Evolutionary conservation across 2,113 vertebrate species (phyloP), one percentile per base, ranked within the genome.

Genomic region (Rhineura floridana): DNA sequence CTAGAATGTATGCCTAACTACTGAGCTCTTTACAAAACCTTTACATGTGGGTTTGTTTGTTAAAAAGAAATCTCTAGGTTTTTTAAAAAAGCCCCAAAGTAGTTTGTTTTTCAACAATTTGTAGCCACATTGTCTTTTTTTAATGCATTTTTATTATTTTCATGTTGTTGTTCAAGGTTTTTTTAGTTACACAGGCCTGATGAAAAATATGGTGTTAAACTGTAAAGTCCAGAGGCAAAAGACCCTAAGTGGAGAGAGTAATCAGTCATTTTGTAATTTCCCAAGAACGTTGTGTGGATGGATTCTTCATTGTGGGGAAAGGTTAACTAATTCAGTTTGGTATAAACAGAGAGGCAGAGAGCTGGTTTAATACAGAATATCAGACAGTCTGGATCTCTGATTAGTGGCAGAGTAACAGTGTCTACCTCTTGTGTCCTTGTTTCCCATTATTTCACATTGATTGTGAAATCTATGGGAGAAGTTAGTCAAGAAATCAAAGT

Each of bases 201-300:
- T 89, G 88, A 86, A 91, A 90, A 83, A 30, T 86, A n/a, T 83
- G 52, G 92, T 91, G 72, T 91, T 86, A 95, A 94, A 72, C 80
- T 91, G 28, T 59, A 21, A 87, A 81, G 78, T 63, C 65, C 76
- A 39, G 90, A 90, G 91, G 83, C 55, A 87, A 0, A 0, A 92
- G 67, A 84, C 77, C 44, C 55, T 42, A 81, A 80, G 80, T 93
- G 93, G 86, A 81, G 80, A 91, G 30, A 63, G 88, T 70, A 77
- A 62, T 94, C 76, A 86, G 19, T 92, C 33, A 83, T 87, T 93
- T 92, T 88, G 84, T 28, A 90, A 81, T 90, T 91, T 87, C 91
- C 80, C 82, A 42, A 87, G 76, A 95, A 86, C 13, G 77, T 88
- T 77, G 90, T 48, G 50, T 86, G 87, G 79, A 83, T 10, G 88